Evolutionary conservation across 2,888 invertebrate genomes (phyloP), one percentile per base, ranked within the genome.

Genomic region (Oligia fasciuncula): DNA sequence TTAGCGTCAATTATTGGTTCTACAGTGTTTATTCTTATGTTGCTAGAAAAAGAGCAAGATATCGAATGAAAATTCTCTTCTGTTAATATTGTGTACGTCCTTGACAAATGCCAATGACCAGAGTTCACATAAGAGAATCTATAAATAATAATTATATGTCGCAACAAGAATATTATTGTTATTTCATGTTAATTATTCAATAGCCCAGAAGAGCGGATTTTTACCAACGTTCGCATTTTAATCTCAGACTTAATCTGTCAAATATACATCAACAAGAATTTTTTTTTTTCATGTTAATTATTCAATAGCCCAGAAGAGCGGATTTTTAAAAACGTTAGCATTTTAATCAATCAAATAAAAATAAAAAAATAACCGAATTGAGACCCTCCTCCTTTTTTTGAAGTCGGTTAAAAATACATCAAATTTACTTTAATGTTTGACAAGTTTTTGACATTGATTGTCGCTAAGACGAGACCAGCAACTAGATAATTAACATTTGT

Each of bases 41-140:
- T 46, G 9, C 4, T n/a, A 51, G 14, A 51, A 70, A 69, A 51
- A 51, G 4, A 70, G 0, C 11, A 35, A 29, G 5, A n/a, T n/a
- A n/a, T 35, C 3, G 8, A 14, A 46, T 51, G n/a, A 66, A 63
- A 0, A 43, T 81, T 62, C 9, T 3, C 0, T n/a, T 49, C 5
- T 35, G 9, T 5, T 51, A 17, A 19, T 65, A 6, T 19, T 46
- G 17, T 17, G 49, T 19, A 23, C 13, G 54, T 14, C 57, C 14
- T 85, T 82, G 66, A 63, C 11, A 49, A 57, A 75, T 67, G n/a
- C 1, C 54, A 66, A 46, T 71, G 40, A 66, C 72, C 70, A 57
- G 23, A 29, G 29, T 17, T 67, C n/a, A 43, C 13, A 0, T 29
- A 54, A 1, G 51, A 67, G 19, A 68, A 29, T 35, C 11, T 23